Conservation (phyloP, 2,888 invertebrate genomes). For the Epinotia nisella region DNA sequence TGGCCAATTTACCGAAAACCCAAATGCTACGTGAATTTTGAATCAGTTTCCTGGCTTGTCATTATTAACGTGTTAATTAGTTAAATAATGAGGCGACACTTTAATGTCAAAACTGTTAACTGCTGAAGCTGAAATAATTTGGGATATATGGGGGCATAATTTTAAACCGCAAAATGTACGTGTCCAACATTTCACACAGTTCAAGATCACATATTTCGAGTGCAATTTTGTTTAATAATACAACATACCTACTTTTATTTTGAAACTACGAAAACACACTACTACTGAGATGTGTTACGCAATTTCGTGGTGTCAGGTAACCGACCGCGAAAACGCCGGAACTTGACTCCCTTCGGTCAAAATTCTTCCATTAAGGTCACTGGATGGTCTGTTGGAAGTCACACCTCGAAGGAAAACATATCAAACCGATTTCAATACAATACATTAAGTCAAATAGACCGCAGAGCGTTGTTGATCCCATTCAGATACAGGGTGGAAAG, state of each 20-base stretch:
- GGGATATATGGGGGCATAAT: not conserved
- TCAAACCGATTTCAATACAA: not conserved
- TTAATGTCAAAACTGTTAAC: conserved; percentile 12
- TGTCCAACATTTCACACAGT: not conserved
- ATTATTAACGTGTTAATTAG: not conserved
- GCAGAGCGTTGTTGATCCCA: not conserved
- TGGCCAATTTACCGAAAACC: not conserved
- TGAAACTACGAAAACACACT: too few relatives aligned
- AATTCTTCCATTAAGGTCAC: too few relatives aligned
- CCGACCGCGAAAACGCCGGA: too few relatives aligned
- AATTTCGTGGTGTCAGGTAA: too few relatives aligned
- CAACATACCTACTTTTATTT: too few relatives aligned
- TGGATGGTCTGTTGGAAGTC: too few relatives aligned
- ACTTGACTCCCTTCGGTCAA: too few relatives aligned
- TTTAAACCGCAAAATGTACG: not conserved
- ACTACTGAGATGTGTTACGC: too few relatives aligned
- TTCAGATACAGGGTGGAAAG: too few relatives aligned
- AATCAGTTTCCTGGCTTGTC: not conserved
- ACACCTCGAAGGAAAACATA: too few relatives aligned
- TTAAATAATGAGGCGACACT: not conserved
- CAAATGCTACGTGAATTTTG: conserved; percentile 1
- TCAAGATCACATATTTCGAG: too few relatives aligned
- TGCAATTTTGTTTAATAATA: too few relatives aligned
- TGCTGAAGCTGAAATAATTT: not conserved
- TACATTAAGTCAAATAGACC: not conserved